A percentile compares a stretch with the other conserved stretches of the same genome.
phyloP scores from a whole-genome alignment of 2,888 invertebrate genomes.

The Melieria omissa region DNA sequence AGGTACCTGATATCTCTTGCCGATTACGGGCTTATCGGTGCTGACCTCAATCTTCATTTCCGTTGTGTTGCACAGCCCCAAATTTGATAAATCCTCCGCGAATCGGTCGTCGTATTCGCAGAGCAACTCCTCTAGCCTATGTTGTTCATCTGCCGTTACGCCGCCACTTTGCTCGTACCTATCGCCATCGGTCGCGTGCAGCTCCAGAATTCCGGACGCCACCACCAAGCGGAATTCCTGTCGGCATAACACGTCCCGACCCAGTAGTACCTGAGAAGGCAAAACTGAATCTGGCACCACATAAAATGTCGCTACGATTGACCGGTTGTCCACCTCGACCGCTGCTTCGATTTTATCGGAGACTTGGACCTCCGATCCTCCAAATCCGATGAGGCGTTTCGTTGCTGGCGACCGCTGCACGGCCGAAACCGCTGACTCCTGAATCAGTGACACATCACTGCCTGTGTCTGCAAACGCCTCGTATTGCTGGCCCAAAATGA shows the following conservation, averaged over 20 bases:
- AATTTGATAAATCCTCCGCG: neutral
- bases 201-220: neutral
- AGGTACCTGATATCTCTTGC: constrained; percentile 33
- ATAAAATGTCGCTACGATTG: constrained; percentile 1
- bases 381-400: constrained; percentile 35
- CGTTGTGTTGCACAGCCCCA: constrained; percentile 9
- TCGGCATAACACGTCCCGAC: neutral
- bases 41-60: constrained; percentile 22
- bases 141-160: neutral
- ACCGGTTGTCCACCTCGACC: constrained; percentile 24
- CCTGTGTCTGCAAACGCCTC: constrained; percentile 38
- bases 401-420: neutral
- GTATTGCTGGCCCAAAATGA: neutral
- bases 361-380: constrained; percentile 32
- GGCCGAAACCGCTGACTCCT: constrained; percentile 24
- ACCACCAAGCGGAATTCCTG: neutral
- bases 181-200: neutral
- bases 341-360: constrained; percentile 18
- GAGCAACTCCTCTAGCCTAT: neutral
- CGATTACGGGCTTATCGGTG: constrained; percentile 1
- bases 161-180: neutral
- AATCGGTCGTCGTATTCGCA: neutral
- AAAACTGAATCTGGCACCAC: constrained; percentile 33
- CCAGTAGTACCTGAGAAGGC: constrained; percentile 12
- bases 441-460: constrained; percentile 35